A percentile compares a stretch with the other conserved stretches of the same genome.
phyloP scores from a whole-genome alignment of 2,888 invertebrate genomes.

The Hyles lineata region DNA sequence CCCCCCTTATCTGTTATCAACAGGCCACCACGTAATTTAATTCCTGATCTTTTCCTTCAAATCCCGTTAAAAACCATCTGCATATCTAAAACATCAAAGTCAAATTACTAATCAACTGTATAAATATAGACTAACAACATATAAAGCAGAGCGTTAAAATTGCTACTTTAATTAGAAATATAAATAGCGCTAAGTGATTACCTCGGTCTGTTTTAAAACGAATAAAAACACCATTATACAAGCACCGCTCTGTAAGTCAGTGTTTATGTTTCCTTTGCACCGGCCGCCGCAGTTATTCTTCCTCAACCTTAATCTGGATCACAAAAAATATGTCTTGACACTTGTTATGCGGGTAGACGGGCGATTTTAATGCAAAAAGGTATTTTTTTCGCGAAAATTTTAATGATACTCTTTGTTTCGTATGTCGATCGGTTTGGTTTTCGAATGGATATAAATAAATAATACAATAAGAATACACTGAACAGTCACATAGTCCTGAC shows the following conservation, averaged over 20 bases:
- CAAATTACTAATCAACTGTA: neutral
- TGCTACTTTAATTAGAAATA: neutral
- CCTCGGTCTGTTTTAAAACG: constrained; percentile 32
- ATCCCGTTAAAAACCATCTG: too few species aligned
- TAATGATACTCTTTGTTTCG: too few species aligned
- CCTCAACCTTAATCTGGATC: constrained; percentile 64
- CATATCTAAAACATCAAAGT: neutral
- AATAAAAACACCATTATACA: constrained; percentile 22
- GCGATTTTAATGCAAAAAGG: neutral
- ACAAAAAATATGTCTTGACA: constrained; percentile 61
- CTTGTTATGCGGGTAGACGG: constrained; percentile 42
- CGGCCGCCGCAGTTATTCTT: constrained; percentile 60
- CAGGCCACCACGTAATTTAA: too few species aligned
- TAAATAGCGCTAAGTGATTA: constrained; percentile 31
- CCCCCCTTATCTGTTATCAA: too few species aligned
- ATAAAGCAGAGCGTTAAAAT: neutral
- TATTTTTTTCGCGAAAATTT: neutral
- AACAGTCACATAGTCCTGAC: too few species aligned
- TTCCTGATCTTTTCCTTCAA: too few species aligned
- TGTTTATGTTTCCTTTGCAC: constrained; percentile 62
- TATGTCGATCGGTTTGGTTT: too few species aligned
- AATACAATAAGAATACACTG: too few species aligned
- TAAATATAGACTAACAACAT: neutral
- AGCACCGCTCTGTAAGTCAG: constrained; percentile 17
- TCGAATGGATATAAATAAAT: too few species aligned